Evolutionary conservation across 2,113 vertebrate genomes (phyloP).

Genomic region (Stomatorhinus ivindoensis): DNA sequence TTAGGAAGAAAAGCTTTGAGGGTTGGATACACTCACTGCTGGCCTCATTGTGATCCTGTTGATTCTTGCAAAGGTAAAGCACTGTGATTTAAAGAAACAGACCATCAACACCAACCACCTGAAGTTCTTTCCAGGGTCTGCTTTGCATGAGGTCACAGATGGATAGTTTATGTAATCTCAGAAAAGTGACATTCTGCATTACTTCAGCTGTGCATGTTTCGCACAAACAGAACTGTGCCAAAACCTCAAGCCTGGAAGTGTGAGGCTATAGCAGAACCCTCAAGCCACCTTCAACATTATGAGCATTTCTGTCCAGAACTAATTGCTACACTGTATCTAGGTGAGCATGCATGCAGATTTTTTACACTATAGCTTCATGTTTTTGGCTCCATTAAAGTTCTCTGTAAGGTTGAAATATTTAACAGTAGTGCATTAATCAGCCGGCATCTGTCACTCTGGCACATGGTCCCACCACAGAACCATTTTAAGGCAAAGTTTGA

Average conservation of each 20-base stretch:
- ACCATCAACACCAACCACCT: slow-evolving; percentile 49
- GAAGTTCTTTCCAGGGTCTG: slow-evolving; percentile 25
- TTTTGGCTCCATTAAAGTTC: neutral
- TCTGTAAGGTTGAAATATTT: neutral
- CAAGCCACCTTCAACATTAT: neutral
- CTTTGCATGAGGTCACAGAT: slow-evolving; percentile 12
- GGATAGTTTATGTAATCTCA: neutral
- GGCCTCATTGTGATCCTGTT: slow-evolving; percentile 38
- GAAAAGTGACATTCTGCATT: neutral
- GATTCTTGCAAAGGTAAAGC: slow-evolving; percentile 43
- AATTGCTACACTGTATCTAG: neutral
- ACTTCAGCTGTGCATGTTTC: neutral
- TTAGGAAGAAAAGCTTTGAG: slow-evolving; percentile 2
- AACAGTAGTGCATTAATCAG: neutral
- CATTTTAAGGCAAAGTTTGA: neutral
- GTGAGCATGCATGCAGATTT: neutral
- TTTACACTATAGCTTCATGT: neutral
- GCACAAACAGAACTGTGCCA: neutral
- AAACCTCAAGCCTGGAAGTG: neutral
- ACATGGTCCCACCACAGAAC: neutral
- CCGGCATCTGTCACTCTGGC: slow-evolving; percentile 2
- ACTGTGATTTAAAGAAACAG: slow-evolving; percentile 11
- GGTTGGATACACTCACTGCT: neutral
- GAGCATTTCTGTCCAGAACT: neutral
- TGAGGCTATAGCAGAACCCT: neutral